phyloP scores from a whole-genome alignment of 92 coral and sea anemone genomes.

The Paramuricea clavata region DNA sequence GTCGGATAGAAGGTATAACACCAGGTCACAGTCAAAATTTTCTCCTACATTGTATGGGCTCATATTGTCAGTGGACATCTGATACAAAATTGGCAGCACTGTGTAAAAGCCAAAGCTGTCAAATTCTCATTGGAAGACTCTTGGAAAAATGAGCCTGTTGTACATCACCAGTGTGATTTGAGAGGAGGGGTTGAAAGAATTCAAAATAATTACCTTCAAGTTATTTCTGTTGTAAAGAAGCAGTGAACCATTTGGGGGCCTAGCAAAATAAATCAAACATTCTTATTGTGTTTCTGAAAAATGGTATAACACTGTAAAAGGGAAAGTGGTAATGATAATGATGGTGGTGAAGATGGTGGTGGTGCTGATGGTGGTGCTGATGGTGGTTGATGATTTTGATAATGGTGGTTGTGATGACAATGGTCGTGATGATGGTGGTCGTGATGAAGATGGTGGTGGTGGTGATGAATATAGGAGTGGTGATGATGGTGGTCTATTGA shows the following conservation, averaged over 20 bases:
- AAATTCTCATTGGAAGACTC: no score
- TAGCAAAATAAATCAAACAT: conserved; percentile 21
- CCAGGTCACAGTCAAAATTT: no score
- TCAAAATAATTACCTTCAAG: conserved; percentile 57
- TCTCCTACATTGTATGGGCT: no score
- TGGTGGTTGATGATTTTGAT: background rate
- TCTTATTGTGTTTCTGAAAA: background rate
- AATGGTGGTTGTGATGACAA: background rate
- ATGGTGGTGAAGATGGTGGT: background rate
- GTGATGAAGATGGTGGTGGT: no score
- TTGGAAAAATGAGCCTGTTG: no score
- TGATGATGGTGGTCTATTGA: no score
- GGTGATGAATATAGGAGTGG: no score
- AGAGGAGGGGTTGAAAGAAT: background rate
- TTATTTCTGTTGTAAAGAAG: conserved; percentile 84
- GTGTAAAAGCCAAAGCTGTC: no score
- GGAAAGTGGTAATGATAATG: background rate
- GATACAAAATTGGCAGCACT: no score
- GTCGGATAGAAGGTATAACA: no score
- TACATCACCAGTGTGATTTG: no score
- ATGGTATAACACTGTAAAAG: background rate
- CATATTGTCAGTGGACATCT: no score
- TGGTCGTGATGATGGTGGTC: background rate
- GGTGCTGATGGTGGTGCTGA: background rate
- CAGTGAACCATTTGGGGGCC: conserved; percentile 98